These are phyloP conservation scores for Schizaphis graminum DNA, from an alignment of 2,888 invertebrate species.

Conservation along the genomic window DNA sequence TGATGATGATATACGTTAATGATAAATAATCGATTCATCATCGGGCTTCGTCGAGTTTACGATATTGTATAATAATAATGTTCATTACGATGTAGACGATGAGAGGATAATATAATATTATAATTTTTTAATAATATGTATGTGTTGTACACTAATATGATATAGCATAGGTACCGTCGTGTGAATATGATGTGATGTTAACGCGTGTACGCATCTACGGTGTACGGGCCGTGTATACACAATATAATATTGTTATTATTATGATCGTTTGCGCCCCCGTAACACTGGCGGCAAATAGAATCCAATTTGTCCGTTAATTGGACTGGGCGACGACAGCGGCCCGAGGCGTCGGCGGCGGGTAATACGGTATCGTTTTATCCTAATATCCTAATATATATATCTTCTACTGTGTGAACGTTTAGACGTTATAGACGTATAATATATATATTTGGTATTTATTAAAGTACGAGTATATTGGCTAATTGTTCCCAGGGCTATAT, in stretches of 20 bases:
- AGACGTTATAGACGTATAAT: too few species aligned
- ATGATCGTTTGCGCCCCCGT: background rate
- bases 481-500: too few species aligned
- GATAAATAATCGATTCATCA: slow-evolving; percentile 23
- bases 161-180: background rate
- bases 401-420: too few species aligned
- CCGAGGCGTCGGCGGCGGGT: too few species aligned
- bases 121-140: background rate
- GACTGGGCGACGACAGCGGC: background rate
- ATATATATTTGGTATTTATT: too few species aligned
- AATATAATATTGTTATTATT: background rate
- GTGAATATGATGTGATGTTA: background rate
- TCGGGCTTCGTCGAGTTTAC: background rate
- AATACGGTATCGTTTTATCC: too few species aligned
- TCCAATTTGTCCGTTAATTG: background rate
- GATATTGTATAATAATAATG: background rate
- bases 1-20: background rate
- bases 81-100: background rate
- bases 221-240: background rate
- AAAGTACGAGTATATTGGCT: too few species aligned
- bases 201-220: background rate
- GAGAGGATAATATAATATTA: background rate
- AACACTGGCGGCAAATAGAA: background rate
- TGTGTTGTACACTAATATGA: too few species aligned
- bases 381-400: too few species aligned